A percentile compares a stretch with the other conserved stretches of the same genome.
Conservation (phyloP, 2,797 vertebrate species). For the Ctenochaetus hawaiiensis region DNA sequence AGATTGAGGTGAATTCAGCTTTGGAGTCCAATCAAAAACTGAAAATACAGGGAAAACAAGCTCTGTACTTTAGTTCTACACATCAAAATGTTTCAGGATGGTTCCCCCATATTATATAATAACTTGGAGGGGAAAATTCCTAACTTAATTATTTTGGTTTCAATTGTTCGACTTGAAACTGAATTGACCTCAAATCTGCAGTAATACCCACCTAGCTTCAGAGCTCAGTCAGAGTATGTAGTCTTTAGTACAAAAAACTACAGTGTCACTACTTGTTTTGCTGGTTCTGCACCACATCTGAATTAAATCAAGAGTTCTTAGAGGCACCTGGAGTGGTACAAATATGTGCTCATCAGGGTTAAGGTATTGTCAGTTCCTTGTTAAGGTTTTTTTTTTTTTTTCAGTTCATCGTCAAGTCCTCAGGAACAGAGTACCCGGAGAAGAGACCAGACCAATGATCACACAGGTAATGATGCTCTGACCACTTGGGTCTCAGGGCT, state of each 20-base stretch:
- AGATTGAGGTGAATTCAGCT: constrained; percentile 74
- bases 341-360: constrained; percentile 86
- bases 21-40: constrained; percentile 45
- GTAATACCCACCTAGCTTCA: constrained; percentile 57
- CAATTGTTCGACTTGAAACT: constrained; percentile 57
- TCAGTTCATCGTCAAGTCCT: constrained; percentile 78
- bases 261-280: constrained; percentile 82
- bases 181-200: constrained; percentile 74
- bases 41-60: constrained; percentile 28
- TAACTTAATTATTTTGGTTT: constrained; percentile 19
- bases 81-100: constrained; percentile 54
- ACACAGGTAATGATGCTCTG: constrained; percentile 59
- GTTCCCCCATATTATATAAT: constrained; percentile 41
- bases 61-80: constrained; percentile 1
- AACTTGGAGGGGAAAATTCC: constrained; percentile 10
- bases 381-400: constrained; percentile 65
- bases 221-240: constrained; percentile 75
- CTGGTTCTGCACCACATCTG: constrained; percentile 85
- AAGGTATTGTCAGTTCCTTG: constrained; percentile 81
- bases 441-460: constrained; percentile 63
- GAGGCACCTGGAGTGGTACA: constrained; percentile 86
- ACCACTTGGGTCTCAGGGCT: constrained; percentile 49
- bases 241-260: constrained; percentile 81
- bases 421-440: constrained; percentile 66
- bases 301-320: constrained; percentile 84